These are phyloP conservation scores for Pseudomyrmex cubaensis DNA, from an alignment of 1,140 invertebrate genomes.

Conservation along the genomic window DNA sequence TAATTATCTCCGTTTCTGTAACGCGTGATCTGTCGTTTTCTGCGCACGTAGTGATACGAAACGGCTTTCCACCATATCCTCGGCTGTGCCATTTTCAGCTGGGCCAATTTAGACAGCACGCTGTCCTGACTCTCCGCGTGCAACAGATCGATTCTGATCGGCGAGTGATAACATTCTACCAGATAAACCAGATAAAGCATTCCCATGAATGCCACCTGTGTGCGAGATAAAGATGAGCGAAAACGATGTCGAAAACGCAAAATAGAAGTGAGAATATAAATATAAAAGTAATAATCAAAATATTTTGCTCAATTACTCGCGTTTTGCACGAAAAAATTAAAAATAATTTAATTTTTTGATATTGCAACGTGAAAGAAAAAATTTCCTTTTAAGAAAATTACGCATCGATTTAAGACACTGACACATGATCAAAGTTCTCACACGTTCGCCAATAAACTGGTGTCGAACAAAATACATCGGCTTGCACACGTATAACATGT, in stretches of 20 bases:
- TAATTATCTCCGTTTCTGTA: slow-evolving; percentile 94
- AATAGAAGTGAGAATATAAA: slow-evolving; percentile 22
- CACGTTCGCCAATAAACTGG: too few species aligned
- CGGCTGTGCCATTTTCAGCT: slow-evolving; percentile 90
- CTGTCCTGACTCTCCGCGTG: slow-evolving; percentile 88
- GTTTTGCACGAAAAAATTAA: too few species aligned
- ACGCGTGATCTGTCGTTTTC: slow-evolving; percentile 91
- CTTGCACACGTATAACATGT: too few species aligned
- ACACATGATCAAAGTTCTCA: too few species aligned
- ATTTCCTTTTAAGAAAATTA: too few species aligned
- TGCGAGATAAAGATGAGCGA: neutral
- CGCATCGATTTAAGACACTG: too few species aligned
- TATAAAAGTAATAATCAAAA: neutral
- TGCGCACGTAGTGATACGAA: slow-evolving; percentile 93
- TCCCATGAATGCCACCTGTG: slow-evolving; percentile 90
- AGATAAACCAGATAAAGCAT: slow-evolving; percentile 94
- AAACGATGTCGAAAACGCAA: neutral
- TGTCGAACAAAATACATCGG: too few species aligned
- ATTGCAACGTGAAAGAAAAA: too few species aligned
- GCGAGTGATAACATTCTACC: slow-evolving; percentile 94
- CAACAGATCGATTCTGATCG: slow-evolving; percentile 87
- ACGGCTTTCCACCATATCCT: slow-evolving; percentile 96
- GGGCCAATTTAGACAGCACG: slow-evolving; percentile 89
- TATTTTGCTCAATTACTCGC: too few species aligned
- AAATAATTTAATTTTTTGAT: too few species aligned